phyloP scores from a whole-genome alignment of 2,888 invertebrate species.

The Trissolcus brochymenae region DNA sequence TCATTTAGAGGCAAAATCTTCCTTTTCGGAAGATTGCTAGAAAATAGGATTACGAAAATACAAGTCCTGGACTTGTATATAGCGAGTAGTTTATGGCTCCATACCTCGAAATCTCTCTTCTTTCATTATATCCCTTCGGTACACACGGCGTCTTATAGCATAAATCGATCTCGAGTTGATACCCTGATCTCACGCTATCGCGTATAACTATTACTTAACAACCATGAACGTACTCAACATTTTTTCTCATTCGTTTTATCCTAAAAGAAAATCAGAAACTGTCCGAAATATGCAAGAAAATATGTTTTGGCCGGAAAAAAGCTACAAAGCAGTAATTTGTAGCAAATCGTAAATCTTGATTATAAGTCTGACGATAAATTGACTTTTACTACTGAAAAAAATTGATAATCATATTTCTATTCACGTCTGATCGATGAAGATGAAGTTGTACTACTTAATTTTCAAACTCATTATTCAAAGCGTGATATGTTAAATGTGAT shows the following conservation, averaged over 20 bases:
- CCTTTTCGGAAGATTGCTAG: slow-evolving; percentile 10
- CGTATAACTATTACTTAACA: too few species aligned
- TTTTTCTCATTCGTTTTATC: too few species aligned
- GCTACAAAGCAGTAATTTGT: background rate
- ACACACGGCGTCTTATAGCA: slow-evolving; percentile 18
- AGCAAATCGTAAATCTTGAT: background rate
- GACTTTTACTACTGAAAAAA: background rate
- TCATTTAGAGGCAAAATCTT: slow-evolving; percentile 9
- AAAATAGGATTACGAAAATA: slow-evolving; percentile 21
- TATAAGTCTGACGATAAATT: background rate
- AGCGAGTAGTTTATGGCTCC: slow-evolving; percentile 5
- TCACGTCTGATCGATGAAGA: background rate
- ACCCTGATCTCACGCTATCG: slow-evolving; percentile 1
- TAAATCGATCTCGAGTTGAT: slow-evolving; percentile 19
- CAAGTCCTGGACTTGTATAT: slow-evolving; percentile 1
- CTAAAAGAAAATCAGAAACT: too few species aligned
- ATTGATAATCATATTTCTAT: background rate
- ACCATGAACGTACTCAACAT: too few species aligned
- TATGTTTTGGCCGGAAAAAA: background rate
- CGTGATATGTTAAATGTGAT: background rate
- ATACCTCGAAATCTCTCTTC: slow-evolving; percentile 20
- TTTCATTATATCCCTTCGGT: slow-evolving; percentile 18
- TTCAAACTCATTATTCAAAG: background rate
- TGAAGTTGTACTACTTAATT: background rate
- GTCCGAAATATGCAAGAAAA: background rate